Evolutionary conservation across 2,888 invertebrate genomes (phyloP).

Genomic region (Bugulina stolonifera): DNA sequence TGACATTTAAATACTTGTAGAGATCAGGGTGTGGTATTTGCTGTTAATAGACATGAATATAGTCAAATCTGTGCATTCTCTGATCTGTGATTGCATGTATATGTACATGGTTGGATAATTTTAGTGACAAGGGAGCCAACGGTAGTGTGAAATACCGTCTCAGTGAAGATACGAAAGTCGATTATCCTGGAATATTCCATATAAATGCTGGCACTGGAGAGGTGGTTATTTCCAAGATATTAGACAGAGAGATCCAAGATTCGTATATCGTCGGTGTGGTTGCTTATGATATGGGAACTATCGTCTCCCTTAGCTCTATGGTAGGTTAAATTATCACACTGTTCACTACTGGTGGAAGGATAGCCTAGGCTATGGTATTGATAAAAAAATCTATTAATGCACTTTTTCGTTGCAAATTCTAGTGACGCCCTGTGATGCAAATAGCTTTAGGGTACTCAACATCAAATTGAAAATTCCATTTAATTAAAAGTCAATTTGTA

Average conservation of each 20-base stretch:
- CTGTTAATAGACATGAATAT: too few relatives aligned
- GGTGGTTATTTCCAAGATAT: constrained; percentile 72
- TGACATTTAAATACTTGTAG: too few relatives aligned
- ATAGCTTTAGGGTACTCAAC: too few relatives aligned
- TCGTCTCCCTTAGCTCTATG: background rate
- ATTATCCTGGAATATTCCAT: constrained; percentile 62
- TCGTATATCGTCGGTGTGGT: constrained; percentile 73
- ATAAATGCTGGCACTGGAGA: constrained; percentile 78
- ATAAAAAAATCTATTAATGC: too few relatives aligned
- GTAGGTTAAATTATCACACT: background rate
- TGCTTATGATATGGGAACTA: constrained; percentile 66
- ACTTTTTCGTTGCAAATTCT: too few relatives aligned
- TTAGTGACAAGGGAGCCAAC: constrained; percentile 22
- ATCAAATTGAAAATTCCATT: too few relatives aligned
- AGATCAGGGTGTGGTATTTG: too few relatives aligned
- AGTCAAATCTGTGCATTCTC: too few relatives aligned
- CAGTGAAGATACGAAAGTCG: background rate
- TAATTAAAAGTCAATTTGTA: too few relatives aligned
- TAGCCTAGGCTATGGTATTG: background rate
- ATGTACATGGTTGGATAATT: too few relatives aligned
- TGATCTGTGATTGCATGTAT: too few relatives aligned
- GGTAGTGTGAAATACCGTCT: constrained; percentile 17
- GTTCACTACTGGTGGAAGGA: background rate
- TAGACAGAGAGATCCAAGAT: constrained; percentile 82
- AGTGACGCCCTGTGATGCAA: too few relatives aligned